These are phyloP conservation scores for Chelmon rostratus DNA, from an alignment of 2,797 vertebrate species.

Conservation along the genomic window DNA sequence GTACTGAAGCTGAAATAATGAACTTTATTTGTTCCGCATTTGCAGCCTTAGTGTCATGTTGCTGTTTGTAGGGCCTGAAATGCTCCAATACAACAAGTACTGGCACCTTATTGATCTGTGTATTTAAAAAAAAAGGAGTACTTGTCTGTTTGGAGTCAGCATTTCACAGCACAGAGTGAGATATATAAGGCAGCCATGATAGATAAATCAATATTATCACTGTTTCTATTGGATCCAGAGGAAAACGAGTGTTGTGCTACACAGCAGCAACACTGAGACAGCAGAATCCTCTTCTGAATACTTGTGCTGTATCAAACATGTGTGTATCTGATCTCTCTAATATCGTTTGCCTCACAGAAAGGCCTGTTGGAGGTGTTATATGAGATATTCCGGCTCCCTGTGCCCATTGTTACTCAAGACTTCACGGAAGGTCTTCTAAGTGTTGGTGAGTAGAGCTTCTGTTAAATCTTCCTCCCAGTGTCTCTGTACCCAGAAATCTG, in stretches of 20 bases:
- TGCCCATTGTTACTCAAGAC: constrained; percentile 94
- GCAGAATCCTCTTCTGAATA: not conserved
- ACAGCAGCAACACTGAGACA: constrained; percentile 3
- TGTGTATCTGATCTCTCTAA: constrained; percentile 40
- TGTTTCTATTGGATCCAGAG: constrained; percentile 6
- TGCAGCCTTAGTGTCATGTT: not conserved
- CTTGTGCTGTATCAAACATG: not conserved
- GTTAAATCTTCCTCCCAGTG: not conserved
- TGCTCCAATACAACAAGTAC: not conserved
- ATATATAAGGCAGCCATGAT: constrained; percentile 3
- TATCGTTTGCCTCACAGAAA: constrained; percentile 84
- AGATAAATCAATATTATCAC: constrained; percentile 8
- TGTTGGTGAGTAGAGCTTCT: constrained; percentile 89
- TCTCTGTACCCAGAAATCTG: not conserved
- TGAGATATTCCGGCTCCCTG: constrained; percentile 97
- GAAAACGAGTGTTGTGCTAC: constrained; percentile 6
- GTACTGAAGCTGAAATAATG: constrained; percentile 67
- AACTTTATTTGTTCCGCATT: not conserved
- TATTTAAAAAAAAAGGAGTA: not conserved
- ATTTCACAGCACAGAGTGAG: not conserved
- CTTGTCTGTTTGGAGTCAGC: not conserved
- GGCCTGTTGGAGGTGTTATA: constrained; percentile 96
- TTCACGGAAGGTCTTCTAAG: constrained; percentile 96
- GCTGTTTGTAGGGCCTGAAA: not conserved
- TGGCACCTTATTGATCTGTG: not conserved